A percentile compares a stretch with the other conserved stretches of the same genome.
phyloP scores from a whole-genome alignment of 2,797 vertebrate genomes.

The Discoglossus pictus region DNA sequence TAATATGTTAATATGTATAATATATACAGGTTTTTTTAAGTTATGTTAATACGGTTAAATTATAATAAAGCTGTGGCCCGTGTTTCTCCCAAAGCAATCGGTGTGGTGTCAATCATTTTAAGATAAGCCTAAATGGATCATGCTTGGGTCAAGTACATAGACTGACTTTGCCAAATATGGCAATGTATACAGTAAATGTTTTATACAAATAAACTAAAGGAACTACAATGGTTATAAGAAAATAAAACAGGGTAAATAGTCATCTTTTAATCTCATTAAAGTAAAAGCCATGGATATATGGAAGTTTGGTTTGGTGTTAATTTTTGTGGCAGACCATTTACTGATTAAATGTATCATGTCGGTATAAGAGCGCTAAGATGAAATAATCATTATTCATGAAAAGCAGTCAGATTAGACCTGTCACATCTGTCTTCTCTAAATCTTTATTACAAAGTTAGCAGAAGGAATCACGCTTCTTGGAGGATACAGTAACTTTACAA shows the following conservation, averaged over 20 bases:
- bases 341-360: slow-evolving; percentile 69
- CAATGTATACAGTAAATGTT: too few relatives aligned
- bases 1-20: too few relatives aligned
- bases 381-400: slow-evolving; percentile 65
- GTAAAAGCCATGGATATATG: slow-evolving; percentile 62
- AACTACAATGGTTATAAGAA: slow-evolving; percentile 55
- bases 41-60: too few relatives aligned
- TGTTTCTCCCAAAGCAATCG: too few relatives aligned
- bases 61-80: too few relatives aligned
- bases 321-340: slow-evolving; percentile 64
- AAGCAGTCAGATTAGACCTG: slow-evolving; percentile 61
- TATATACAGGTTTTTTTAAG: too few relatives aligned
- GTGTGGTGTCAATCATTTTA: too few relatives aligned
- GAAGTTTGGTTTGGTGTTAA: slow-evolving; percentile 60
- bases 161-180: too few relatives aligned
- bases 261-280: slow-evolving; percentile 60
- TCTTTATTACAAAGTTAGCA: slow-evolving; percentile 46
- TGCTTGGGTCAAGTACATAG: too few relatives aligned
- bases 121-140: too few relatives aligned
- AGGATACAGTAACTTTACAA: slow-evolving; percentile 22
- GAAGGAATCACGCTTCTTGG: slow-evolving; percentile 38
- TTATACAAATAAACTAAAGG: slow-evolving; percentile 49
- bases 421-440: slow-evolving; percentile 60
- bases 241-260: slow-evolving; percentile 58
- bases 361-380: slow-evolving; percentile 53